phyloP scores from a whole-genome alignment of 2,888 invertebrate species.

The Trichacis sp. region DNA sequence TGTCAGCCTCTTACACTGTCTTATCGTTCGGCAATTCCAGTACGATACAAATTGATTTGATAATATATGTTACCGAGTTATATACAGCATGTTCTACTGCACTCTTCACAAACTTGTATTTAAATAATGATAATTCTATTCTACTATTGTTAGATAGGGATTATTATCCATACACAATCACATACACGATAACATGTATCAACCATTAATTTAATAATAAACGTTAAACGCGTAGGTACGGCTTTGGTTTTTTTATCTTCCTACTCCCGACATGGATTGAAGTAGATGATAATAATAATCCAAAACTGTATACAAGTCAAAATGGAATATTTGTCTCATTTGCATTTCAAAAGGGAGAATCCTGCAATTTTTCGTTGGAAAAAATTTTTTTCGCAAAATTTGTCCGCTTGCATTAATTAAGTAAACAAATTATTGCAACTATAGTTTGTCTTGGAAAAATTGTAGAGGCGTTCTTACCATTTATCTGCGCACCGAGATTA shows the following conservation, averaged over 20 bases:
- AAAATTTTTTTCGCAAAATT: too few species aligned
- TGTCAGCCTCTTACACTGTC: slow-evolving; percentile 10
- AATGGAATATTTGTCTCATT: neutral
- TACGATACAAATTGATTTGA: slow-evolving; percentile 30
- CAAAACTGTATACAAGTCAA: neutral
- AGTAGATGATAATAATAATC: too few species aligned
- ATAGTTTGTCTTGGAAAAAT: too few species aligned
- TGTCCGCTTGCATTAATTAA: too few species aligned
- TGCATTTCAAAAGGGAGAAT: too few species aligned
- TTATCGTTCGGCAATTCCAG: slow-evolving; percentile 26
- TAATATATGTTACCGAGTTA: slow-evolving; percentile 25
- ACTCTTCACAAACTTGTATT: slow-evolving; percentile 61
- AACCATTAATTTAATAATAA: slow-evolving; percentile 68
- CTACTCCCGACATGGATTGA: too few species aligned
- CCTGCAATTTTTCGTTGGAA: too few species aligned
- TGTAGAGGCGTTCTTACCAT: too few species aligned
- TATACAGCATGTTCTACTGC: slow-evolving; percentile 53
- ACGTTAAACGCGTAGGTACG: slow-evolving; percentile 68
- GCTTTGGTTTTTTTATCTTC: slow-evolving; percentile 25
- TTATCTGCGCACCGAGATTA: too few species aligned
- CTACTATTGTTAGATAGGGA: slow-evolving; percentile 65
- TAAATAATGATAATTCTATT: slow-evolving; percentile 65
- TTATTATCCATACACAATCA: slow-evolving; percentile 65
- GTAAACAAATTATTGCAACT: too few species aligned
- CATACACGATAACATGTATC: slow-evolving; percentile 67